Conservation (phyloP, 2,797 vertebrate species). For the Micrastur ruficollis region DNA sequence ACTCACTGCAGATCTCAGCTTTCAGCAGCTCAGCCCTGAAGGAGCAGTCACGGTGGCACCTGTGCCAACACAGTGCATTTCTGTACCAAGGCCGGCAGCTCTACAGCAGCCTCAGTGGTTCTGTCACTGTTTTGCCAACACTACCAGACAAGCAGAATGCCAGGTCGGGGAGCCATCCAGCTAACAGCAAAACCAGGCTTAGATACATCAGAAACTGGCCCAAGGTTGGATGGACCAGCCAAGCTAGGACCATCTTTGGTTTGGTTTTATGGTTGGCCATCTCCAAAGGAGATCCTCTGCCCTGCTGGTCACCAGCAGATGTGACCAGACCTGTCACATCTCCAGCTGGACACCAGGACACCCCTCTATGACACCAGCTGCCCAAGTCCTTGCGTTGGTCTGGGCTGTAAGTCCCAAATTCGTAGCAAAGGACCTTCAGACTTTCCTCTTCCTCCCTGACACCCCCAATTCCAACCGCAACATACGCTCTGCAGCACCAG, state of each 20-base stretch:
- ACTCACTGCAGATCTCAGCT: neutral
- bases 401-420: neutral
- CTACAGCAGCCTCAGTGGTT: neutral
- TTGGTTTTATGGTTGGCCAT: neutral
- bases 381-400: neutral
- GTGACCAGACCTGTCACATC: accelerated
- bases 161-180: too few relatives aligned
- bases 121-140: neutral
- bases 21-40: neutral
- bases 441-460: neutral
- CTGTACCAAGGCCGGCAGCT: neutral
- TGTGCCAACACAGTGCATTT: accelerated
- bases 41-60: neutral
- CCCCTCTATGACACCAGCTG: too few relatives aligned
- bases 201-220: neutral
- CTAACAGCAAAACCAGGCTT: neutral
- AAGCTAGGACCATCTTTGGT: neutral
- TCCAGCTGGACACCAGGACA: neutral
- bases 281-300: neutral
- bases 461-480: accelerated
- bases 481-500: neutral
- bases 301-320: neutral
- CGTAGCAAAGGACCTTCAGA: neutral
- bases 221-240: neutral
- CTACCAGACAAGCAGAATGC: neutral